A percentile compares a stretch with the other conserved stretches of the same genome.
Evolutionary conservation across 1,140 invertebrate genomes (phyloP).

Genomic region (Mylabris phalerata): DNA sequence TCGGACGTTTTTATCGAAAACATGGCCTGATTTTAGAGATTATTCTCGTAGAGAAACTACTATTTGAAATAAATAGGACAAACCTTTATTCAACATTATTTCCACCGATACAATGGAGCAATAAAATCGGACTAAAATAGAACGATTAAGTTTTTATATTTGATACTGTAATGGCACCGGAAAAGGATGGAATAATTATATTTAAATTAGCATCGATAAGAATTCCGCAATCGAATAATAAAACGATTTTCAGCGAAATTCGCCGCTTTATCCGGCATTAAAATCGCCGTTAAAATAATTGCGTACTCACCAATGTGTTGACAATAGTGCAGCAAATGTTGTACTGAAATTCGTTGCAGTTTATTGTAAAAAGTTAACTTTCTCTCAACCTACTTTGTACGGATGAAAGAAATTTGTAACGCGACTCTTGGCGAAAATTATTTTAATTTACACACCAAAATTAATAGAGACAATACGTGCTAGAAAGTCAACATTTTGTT

Average conservation of each 20-base stretch:
- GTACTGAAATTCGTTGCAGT: constrained; percentile 28
- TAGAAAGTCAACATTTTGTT: background rate
- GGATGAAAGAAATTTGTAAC: constrained; percentile 31
- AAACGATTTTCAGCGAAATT: too few relatives aligned
- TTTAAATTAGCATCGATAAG: too few relatives aligned
- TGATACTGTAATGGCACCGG: too few relatives aligned
- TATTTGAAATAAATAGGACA: background rate
- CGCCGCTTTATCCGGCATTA: too few relatives aligned
- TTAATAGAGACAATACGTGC: background rate
- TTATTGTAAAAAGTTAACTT: constrained; percentile 32
- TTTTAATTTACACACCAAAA: background rate
- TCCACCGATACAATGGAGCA: too few relatives aligned
- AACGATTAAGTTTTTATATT: too few relatives aligned
- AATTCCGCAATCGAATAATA: too few relatives aligned
- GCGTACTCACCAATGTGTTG: background rate
- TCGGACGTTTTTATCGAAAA: constrained; percentile 1
- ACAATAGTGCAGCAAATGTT: constrained; percentile 18
- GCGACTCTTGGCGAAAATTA: constrained; percentile 22
- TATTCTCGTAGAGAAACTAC: too few relatives aligned
- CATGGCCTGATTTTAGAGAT: background rate
- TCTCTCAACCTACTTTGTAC: constrained; percentile 33
- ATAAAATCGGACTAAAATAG: too few relatives aligned
- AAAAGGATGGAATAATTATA: too few relatives aligned
- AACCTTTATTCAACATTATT: too few relatives aligned
- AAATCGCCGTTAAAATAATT: too few relatives aligned